Conservation (phyloP, 1,140 invertebrate genomes). For the Drosophila bipectinata region DNA sequence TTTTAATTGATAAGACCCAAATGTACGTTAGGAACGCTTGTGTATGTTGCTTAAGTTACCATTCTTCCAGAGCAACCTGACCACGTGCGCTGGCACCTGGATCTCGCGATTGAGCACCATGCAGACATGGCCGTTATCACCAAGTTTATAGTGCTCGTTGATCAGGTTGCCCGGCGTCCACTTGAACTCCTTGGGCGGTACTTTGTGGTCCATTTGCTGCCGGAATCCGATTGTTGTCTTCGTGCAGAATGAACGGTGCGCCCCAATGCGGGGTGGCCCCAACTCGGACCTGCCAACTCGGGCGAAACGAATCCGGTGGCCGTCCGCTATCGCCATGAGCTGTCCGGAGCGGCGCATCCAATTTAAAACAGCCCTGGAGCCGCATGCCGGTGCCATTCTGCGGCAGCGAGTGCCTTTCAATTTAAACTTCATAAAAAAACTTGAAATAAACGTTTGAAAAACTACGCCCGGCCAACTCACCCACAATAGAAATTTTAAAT, state of each 20-base stretch:
- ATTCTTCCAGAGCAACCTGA: conserved; percentile 85
- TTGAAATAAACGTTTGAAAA: conserved; percentile 47
- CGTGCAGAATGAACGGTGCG: conserved; percentile 49
- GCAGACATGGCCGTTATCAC: conserved; percentile 83
- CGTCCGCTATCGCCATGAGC: conserved; percentile 3
- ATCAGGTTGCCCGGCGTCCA: conserved; percentile 68
- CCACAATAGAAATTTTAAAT: conserved; percentile 4
- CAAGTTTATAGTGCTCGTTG: conserved; percentile 55
- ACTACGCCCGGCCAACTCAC: conserved; percentile 26
- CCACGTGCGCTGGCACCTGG: conserved; percentile 71
- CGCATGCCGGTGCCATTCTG: conserved; percentile 50
- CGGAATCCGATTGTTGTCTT: conserved; percentile 76
- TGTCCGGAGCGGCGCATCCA: conserved; percentile 39
- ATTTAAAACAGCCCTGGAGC: conserved; percentile 44
- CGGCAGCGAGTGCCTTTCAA: conserved; percentile 47
- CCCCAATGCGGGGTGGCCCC: neutral
- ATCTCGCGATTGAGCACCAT: conserved; percentile 85
- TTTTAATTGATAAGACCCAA: neutral
- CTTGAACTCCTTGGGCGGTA: conserved; percentile 66
- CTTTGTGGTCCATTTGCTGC: conserved; percentile 69
- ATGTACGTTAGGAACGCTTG: neutral
- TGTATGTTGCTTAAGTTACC: conserved; percentile 75
- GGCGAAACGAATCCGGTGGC: neutral
- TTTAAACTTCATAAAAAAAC: conserved; percentile 28
- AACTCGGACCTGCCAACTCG: conserved; percentile 32